Base-by-base conservation (phyloP, 2,888 invertebrate species). In the Tetragonula carbonaria region DNA sequence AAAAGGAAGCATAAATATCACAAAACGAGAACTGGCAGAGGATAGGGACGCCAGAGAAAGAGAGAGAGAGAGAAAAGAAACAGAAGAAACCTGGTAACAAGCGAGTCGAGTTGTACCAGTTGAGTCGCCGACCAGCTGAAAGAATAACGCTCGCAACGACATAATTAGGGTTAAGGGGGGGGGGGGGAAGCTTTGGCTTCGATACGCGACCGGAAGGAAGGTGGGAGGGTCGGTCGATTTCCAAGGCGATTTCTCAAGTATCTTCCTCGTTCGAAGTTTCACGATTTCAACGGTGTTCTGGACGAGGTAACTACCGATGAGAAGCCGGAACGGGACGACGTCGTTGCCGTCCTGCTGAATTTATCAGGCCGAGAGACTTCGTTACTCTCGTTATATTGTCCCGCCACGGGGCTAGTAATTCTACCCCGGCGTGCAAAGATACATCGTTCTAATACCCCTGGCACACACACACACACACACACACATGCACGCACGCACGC, bases 131-230 rank as follows among this genome's bases (percentile, higher is more conserved):
- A 66, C 71, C 71, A 79, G 53, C 45, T 76, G 82, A 82, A 75
- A 80, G 71, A 78, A 82, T 76, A 76, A 78, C 78, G 74, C 72
- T 1, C 76, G 80, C 71, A 76, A 77, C 55, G 74, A 74, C 86
- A 88, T 91, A 91, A 91, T 91, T 91, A 91, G 87, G 85, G 80
- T 45, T 45, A 11, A 8, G 8, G 78, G 84, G 28, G 28, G 8
- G n/a, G n/a, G 45, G 8, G 78, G 84, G 74, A 79, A 86, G 84
- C 33, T 53, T 80, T 76, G 78, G 80, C 82, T 86, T 83, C 76
- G 80, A 77, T 78, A 65, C 33, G 59, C 63, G 8, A 68, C 74
- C 85, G 86, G 87, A 90, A 90, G 88, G 45, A 45, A 45, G 8
- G 8, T 0, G 45, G 8, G 8, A 8, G 8, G 8, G 45, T 8